Evolutionary conservation across 1,140 invertebrate species (phyloP).

Genomic region (Drosophila pandora): DNA sequence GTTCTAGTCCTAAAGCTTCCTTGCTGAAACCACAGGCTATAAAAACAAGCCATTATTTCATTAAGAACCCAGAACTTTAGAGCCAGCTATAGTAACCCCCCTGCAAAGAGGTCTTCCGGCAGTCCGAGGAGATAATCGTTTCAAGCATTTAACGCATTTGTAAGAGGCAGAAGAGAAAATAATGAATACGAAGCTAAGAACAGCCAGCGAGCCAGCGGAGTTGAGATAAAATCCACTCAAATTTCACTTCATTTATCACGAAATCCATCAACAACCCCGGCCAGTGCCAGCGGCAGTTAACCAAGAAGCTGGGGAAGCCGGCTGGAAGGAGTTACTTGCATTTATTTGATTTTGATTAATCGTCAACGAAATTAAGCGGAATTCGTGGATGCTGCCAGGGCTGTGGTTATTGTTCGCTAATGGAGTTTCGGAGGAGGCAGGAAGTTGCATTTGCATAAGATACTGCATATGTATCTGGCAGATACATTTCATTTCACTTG

Average conservation of each 20-base stretch:
- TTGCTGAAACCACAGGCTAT: no score
- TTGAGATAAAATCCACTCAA: constrained; percentile 50
- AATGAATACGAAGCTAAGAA: constrained; percentile 5
- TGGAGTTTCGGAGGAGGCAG: constrained; percentile 41
- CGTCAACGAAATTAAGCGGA: constrained; percentile 61
- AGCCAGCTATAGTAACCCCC: constrained; percentile 1
- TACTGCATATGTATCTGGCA: constrained; percentile 49
- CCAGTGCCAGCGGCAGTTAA: constrained; percentile 37
- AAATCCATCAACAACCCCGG: constrained; percentile 51
- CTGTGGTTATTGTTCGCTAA: constrained; percentile 40
- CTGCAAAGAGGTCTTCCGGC: constrained; percentile 19
- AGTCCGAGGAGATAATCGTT: constrained; percentile 35
- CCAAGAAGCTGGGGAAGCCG: constrained; percentile 13
- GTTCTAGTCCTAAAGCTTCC: no score
- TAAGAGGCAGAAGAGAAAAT: constrained; percentile 12
- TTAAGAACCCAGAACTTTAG: constrained; percentile 1
- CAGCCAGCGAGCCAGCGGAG: constrained; percentile 2
- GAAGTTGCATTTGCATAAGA: constrained; percentile 54
- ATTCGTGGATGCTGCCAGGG: constrained; percentile 17
- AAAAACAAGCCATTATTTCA: no score
- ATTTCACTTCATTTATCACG: constrained; percentile 64
- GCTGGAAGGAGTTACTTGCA: constrained; percentile 34
- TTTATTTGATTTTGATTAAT: constrained; percentile 61
- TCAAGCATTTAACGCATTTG: constrained; percentile 49
- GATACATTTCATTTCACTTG: constrained; percentile 63